Percentiles rank a stretch among this genome's conserved stretches.
phyloP scores from a whole-genome alignment of 2,113 vertebrate genomes.

The Rattus norvegicus region GRCr8 NC_086031.1:60955001-60955500 shows the following conservation, averaged over 20 bases:
- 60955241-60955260: not conserved
- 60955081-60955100: constrained; percentile 43
- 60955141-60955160: not conserved
- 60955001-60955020: constrained; percentile 68
- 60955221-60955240: constrained; percentile 38
- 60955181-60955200: not conserved
- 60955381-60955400: not conserved
- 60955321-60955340: not conserved
- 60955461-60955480: not conserved
- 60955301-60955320: not conserved
- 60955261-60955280: not conserved
- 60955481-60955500: not conserved
- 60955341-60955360: not conserved
- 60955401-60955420: not conserved
- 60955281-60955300: not conserved
- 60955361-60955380: not conserved
- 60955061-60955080: constrained; percentile 16
- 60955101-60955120: not conserved
- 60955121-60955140: constrained; percentile 34
- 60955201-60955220: not conserved
- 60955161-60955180: constrained; percentile 4
- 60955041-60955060: constrained; percentile 20
- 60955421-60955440: not conserved
- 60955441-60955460: not conserved
- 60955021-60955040: constrained; percentile 67